Conservation (phyloP, 2,888 invertebrate species). For the Himalopsyche japonica region DNA sequence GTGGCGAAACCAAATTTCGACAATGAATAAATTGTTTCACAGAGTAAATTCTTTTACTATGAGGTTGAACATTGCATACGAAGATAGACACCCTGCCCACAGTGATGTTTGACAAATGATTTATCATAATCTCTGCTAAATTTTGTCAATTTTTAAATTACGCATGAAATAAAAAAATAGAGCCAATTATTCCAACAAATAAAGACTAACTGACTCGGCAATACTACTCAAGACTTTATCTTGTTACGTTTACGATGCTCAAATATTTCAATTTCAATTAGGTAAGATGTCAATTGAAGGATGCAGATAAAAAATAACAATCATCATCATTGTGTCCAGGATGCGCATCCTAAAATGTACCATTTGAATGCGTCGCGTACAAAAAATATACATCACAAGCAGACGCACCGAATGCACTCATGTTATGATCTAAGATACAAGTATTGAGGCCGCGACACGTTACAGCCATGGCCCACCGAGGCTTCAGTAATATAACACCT, state of each 20-base stretch:
- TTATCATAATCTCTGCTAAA: no score
- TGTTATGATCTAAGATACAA: background rate
- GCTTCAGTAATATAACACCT: conserved; percentile 10
- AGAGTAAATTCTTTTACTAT: background rate
- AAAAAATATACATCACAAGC: background rate
- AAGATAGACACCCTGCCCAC: background rate
- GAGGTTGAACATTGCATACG: background rate
- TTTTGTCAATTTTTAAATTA: no score
- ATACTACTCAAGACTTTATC: no score
- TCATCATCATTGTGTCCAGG: background rate
- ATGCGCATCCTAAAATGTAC: background rate
- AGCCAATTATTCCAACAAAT: no score
- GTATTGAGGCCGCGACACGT: background rate
- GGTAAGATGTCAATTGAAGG: no score
- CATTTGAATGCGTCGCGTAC: background rate
- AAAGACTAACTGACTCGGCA: no score
- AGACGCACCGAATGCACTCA: background rate
- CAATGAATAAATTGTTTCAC: background rate
- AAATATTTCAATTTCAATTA: no score
- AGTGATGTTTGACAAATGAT: background rate
- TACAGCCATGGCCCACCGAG: background rate
- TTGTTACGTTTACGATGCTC: no score
- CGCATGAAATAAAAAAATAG: no score
- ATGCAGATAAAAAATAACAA: background rate
- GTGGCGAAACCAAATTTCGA: background rate